Evolutionary conservation across 2,797 vertebrate species (phyloP).

Genomic region (Holocentrus rufus): DNA sequence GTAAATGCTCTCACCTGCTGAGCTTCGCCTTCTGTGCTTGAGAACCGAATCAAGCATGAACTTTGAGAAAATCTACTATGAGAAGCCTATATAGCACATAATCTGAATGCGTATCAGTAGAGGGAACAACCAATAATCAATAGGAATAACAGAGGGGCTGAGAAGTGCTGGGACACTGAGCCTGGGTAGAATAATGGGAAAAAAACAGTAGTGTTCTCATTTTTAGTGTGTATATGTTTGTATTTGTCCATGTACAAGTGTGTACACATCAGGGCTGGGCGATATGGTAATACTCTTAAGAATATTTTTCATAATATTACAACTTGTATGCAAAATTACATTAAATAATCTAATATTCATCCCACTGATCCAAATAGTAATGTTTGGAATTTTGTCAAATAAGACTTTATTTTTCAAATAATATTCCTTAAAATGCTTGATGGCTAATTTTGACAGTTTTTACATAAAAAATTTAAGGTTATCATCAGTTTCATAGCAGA

Average conservation of each 20-base stretch:
- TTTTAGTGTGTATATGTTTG: slow-evolving; percentile 4
- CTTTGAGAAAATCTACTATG: neutral
- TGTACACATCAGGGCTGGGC: too few species aligned
- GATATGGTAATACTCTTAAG: too few species aligned
- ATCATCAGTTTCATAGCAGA: too few species aligned
- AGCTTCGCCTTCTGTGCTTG: slow-evolving; percentile 1
- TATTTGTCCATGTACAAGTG: neutral
- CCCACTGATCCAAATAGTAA: too few species aligned
- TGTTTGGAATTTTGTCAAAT: too few species aligned
- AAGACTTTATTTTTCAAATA: too few species aligned
- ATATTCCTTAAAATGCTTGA: too few species aligned
- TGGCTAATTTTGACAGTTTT: too few species aligned
- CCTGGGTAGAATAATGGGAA: neutral
- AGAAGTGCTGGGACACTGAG: neutral
- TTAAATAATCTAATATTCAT: too few species aligned
- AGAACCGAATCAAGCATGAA: neutral
- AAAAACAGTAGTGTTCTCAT: neutral
- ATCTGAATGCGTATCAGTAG: slow-evolving; percentile 4
- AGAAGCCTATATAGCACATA: neutral
- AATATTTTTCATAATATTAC: too few species aligned
- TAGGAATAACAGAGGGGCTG: neutral
- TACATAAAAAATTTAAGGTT: too few species aligned
- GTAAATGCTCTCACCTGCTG: neutral
- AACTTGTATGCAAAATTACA: too few species aligned
- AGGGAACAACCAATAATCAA: neutral